Evolutionary conservation across 92 coral and sea anemone species (phyloP).

Genomic region (Muricea muricata): DNA sequence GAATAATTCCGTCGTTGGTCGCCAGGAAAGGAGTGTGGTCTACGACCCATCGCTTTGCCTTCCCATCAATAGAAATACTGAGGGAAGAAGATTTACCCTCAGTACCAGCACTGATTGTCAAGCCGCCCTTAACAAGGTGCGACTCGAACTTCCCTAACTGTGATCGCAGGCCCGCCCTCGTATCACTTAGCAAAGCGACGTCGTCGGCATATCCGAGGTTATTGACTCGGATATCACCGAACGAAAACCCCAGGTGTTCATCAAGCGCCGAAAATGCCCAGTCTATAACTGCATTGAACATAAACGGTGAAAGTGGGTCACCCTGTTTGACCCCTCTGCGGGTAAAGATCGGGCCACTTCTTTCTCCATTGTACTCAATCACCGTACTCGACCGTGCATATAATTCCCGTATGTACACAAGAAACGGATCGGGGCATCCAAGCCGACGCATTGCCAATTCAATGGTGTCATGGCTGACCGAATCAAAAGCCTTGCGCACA

Average conservation of each 20-base stretch:
- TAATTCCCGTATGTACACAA: conserved; percentile 16
- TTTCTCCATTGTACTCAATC: background rate
- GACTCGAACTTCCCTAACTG: background rate
- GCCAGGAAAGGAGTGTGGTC: conserved; percentile 2
- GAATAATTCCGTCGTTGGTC: background rate
- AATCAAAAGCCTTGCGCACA: conserved; percentile 33
- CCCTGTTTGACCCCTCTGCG: conserved; percentile 35
- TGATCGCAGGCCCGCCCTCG: background rate
- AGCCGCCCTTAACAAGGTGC: background rate
- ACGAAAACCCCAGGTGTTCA: background rate
- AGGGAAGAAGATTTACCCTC: conserved; percentile 31
- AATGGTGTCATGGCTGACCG: conserved; percentile 31
- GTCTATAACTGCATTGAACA: conserved; percentile 28
- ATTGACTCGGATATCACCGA: background rate
- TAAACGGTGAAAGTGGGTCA: conserved; percentile 11
- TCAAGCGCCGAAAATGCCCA: conserved; percentile 11
- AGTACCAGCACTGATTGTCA: conserved; percentile 7
- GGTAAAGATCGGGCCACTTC: conserved; percentile 1
- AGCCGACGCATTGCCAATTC: background rate
- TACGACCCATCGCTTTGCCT: conserved; percentile 31
- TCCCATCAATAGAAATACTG: conserved; percentile 17
- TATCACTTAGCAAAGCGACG: conserved; percentile 6
- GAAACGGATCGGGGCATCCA: conserved; percentile 18
- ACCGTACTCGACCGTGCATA: background rate
- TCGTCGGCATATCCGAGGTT: conserved; percentile 34